Conservation (phyloP, 2,888 invertebrate species). For the Andrena haemorrhoa region DNA sequence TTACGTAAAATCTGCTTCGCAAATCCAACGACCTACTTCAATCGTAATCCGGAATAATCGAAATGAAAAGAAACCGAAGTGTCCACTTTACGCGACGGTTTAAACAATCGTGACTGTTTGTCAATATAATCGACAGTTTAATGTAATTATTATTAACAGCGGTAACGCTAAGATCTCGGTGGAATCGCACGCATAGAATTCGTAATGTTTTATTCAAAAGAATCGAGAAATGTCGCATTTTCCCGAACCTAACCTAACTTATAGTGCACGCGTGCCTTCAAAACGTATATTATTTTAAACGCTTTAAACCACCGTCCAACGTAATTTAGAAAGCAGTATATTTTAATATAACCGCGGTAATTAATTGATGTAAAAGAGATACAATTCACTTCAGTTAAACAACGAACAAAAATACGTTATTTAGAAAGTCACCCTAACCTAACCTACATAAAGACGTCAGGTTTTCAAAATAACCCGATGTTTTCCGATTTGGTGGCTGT, state of each 20-base stretch:
- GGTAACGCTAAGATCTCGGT: neutral
- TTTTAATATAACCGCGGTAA: neutral
- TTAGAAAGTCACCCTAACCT: slow-evolving; percentile 5
- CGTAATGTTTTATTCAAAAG: slow-evolving; percentile 1
- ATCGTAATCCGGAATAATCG: neutral
- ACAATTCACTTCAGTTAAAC: slow-evolving; percentile 5
- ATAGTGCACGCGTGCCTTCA: neutral
- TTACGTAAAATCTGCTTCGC: no score
- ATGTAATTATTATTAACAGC: neutral
- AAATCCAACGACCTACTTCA: no score
- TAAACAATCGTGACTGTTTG: neutral
- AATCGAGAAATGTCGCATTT: neutral
- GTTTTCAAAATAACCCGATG: neutral
- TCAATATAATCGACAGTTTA: no score
- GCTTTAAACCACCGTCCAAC: neutral
- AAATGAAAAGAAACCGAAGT: no score
- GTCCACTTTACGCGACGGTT: no score
- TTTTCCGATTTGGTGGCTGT: neutral
- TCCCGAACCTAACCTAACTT: slow-evolving; percentile 23
- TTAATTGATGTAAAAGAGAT: neutral
- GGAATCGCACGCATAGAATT: neutral
- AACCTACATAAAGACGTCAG: slow-evolving; percentile 6
- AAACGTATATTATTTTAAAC: neutral
- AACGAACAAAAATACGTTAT: neutral
- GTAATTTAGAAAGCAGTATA: neutral